Evolutionary conservation across 2,888 invertebrate genomes (phyloP).

Genomic region (Schizaphis graminum): DNA sequence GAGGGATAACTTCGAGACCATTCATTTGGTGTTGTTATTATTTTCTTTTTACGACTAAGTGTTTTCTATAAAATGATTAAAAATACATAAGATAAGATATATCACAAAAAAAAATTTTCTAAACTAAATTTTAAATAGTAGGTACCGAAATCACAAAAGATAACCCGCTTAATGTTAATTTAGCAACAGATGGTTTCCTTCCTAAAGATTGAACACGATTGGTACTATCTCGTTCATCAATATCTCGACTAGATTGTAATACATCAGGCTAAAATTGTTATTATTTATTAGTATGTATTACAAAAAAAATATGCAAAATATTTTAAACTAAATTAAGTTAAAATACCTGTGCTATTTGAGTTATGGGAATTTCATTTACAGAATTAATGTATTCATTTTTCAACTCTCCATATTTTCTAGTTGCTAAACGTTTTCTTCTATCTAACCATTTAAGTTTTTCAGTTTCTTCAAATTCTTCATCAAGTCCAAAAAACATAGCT

Average conservation of each 20-base stretch:
- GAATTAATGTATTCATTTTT: conserved; percentile 73
- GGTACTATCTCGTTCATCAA: conserved; percentile 71
- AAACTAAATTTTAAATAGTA: not conserved
- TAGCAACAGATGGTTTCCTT: conserved; percentile 85
- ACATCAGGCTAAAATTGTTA: conserved; percentile 71
- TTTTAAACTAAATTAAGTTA: not conserved
- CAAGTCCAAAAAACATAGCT: conserved; percentile 88
- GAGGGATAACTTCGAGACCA: conserved; percentile 68
- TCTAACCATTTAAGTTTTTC: conserved; percentile 85
- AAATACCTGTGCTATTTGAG: conserved; percentile 62
- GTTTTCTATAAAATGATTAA: conserved; percentile 67
- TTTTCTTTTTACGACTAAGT: conserved; percentile 67
- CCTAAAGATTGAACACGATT: conserved; percentile 70
- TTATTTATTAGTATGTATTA: not conserved
- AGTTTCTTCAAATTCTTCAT: conserved; percentile 81
- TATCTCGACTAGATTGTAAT: conserved; percentile 70
- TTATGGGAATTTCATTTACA: conserved; percentile 64
- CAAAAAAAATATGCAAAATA: not conserved
- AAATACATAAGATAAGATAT: not conserved
- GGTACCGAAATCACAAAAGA: conserved; percentile 84
- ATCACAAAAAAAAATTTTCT: not conserved
- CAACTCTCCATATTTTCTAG: conserved; percentile 76
- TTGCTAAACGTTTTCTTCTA: conserved; percentile 83
- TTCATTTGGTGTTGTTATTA: conserved; percentile 63
- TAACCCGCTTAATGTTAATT: conserved; percentile 85